These are phyloP conservation scores for Uropsilus gracilis DNA, from an alignment of 2,113 vertebrate genomes.

Conservation along the genomic window DNA sequence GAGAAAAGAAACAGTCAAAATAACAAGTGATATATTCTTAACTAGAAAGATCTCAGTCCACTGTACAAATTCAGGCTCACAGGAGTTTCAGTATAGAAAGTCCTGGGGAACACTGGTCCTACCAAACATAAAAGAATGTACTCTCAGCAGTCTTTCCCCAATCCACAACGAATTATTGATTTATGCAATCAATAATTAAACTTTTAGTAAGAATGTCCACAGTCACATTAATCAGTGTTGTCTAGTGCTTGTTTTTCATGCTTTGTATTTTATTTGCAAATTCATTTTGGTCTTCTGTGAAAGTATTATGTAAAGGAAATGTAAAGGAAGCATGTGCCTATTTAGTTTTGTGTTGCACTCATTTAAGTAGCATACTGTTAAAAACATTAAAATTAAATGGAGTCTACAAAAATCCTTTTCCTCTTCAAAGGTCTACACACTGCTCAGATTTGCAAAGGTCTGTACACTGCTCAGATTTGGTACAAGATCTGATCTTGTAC, in stretches of 20 bases:
- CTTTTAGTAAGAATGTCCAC: background rate
- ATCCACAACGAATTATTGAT: too few relatives aligned
- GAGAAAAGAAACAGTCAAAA: background rate
- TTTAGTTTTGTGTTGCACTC: background rate
- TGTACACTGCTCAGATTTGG: background rate
- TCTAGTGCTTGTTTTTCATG: background rate
- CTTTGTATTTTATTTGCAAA: background rate
- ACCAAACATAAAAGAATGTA: background rate
- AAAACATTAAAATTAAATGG: background rate
- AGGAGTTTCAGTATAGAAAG: background rate
- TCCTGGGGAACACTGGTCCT: background rate
- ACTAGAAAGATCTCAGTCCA: background rate
- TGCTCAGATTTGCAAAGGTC: background rate
- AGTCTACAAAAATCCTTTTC: background rate
- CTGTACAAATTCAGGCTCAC: background rate
- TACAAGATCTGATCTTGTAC: background rate
- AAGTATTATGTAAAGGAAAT: background rate
- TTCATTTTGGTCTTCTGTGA: background rate
- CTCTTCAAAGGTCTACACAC: background rate
- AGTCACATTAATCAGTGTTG: background rate
- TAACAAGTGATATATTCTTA: background rate
- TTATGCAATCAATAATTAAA: background rate
- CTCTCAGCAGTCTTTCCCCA: background rate
- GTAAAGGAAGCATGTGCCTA: background rate
- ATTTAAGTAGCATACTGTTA: background rate